Conservation (phyloP, 2,888 invertebrate species). For the Allolobophora icterica region DNA sequence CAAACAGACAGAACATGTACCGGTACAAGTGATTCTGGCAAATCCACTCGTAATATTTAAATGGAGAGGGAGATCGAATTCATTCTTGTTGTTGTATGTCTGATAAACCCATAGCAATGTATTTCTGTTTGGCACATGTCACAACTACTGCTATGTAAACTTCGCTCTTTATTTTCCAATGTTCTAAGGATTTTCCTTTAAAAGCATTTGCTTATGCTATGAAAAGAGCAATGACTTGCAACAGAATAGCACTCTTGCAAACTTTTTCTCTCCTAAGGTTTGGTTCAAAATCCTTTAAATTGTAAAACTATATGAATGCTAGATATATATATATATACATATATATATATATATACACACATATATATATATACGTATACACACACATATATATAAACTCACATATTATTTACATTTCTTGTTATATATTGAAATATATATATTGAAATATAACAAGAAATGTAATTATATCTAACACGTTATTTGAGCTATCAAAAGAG, state of each 20-base stretch:
- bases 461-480: background rate
- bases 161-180: background rate
- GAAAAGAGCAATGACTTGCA: background rate
- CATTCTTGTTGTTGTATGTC: background rate
- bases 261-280: background rate
- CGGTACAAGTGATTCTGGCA: background rate
- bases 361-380: too few relatives aligned
- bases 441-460: too few relatives aligned
- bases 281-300: background rate
- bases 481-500: slow-evolving; percentile 21
- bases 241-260: background rate
- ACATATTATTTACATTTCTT: too few relatives aligned
- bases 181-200: too few relatives aligned
- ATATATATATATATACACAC: too few relatives aligned
- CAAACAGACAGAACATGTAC: background rate
- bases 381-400: too few relatives aligned
- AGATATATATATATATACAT: too few relatives aligned
- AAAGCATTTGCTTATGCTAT: background rate
- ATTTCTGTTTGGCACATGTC: background rate
- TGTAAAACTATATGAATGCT: background rate
- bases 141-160: background rate
- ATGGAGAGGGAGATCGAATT: background rate
- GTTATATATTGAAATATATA: too few relatives aligned
- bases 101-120: background rate
- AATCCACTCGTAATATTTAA: background rate